These are phyloP conservation scores for Malurus melanocephalus DNA, from an alignment of 2,113 vertebrate genomes.

Conservation along the genomic window DNA sequence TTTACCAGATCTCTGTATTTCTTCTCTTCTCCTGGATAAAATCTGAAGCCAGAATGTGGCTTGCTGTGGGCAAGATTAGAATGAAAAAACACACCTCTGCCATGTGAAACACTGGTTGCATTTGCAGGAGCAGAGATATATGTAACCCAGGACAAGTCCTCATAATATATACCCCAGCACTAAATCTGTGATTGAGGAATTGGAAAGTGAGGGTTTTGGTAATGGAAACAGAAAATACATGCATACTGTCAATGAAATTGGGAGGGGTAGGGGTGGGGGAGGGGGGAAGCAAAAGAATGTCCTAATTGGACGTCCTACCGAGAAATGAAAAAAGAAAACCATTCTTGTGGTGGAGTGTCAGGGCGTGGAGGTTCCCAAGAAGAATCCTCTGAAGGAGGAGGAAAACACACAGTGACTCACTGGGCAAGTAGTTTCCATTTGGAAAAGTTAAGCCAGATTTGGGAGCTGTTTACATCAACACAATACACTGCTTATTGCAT, in stretches of 20 bases:
- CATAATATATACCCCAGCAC: not conserved
- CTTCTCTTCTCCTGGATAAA: not conserved
- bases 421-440: constrained; percentile 17
- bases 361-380: not conserved
- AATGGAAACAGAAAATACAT: not conserved
- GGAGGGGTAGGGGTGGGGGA: not conserved
- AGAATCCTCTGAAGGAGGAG: not conserved
- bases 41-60: not conserved
- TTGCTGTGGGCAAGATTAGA: not conserved
- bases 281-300: not conserved
- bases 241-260: not conserved
- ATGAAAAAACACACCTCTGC: not conserved
- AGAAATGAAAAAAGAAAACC: not conserved
- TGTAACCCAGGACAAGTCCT: not conserved
- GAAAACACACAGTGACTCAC: constrained; percentile 21
- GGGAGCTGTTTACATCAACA: constrained; percentile 6
- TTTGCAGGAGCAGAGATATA: not conserved
- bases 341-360: not conserved
- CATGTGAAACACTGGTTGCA: not conserved
- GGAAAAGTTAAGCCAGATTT: not conserved
- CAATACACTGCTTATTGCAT: not conserved
- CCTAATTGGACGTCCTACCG: not conserved
- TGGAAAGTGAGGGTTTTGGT: not conserved
- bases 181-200: not conserved
- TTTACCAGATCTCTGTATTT: not conserved